Evolutionary conservation across 2,113 vertebrate species (phyloP).

Genomic region (Bos javanicus): DNA sequence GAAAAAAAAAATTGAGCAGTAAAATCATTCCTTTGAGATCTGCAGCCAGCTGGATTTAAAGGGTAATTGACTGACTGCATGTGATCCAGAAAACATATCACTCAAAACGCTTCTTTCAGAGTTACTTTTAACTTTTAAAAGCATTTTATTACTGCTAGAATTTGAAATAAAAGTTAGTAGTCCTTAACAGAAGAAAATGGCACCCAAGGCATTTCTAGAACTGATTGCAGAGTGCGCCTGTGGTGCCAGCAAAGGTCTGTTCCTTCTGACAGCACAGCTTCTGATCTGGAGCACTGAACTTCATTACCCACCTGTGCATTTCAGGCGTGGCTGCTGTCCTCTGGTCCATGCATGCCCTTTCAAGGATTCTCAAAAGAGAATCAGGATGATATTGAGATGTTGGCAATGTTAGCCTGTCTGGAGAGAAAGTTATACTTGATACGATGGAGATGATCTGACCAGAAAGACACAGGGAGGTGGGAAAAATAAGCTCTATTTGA

Average conservation of each 20-base stretch:
- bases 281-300: not conserved
- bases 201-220: conserved; percentile 51
- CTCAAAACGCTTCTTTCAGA: not conserved
- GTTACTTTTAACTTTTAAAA: conserved; percentile 41
- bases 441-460: not conserved
- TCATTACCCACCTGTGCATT: not conserved
- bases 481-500: not conserved
- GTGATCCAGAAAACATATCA: not conserved
- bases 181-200: conserved; percentile 30
- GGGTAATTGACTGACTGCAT: not conserved
- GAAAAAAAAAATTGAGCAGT: not conserved
- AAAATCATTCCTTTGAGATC: not conserved
- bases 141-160: conserved; percentile 18
- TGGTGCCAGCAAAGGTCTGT: not conserved
- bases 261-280: not conserved
- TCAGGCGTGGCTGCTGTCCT: not conserved
- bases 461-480: not conserved
- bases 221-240: not conserved
- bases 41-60: not conserved
- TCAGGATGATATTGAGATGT: fast-evolving
- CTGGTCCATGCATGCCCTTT: not conserved
- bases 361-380: not conserved
- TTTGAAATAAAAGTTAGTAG: conserved; percentile 24
- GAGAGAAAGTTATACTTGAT: not conserved
- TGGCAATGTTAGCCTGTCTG: not conserved